These are phyloP conservation scores for Flexamia atlantica DNA, from an alignment of 2,888 invertebrate genomes.

Conservation along the genomic window DNA sequence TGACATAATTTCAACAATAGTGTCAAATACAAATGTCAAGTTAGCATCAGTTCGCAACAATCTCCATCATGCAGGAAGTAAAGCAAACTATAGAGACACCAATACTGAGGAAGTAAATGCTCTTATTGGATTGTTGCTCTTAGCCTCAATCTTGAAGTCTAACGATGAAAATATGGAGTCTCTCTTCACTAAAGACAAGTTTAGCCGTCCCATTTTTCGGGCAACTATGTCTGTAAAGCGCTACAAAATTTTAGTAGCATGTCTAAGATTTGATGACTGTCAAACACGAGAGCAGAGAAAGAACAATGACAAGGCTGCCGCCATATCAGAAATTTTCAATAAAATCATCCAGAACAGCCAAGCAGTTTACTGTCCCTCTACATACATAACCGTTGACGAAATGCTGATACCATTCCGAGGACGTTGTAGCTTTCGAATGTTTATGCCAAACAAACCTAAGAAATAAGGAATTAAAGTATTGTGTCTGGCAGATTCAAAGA, in stretches of 20 bases:
- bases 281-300: constrained; percentile 38
- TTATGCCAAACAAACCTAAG: constrained; percentile 65
- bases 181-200: constrained; percentile 35
- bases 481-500: constrained; percentile 60
- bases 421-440: constrained; percentile 32
- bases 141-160: constrained; percentile 40
- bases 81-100: constrained; percentile 33
- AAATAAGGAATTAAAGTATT: constrained; percentile 70
- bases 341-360: constrained; percentile 51
- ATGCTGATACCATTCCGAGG: constrained; percentile 45
- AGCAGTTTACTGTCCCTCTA: constrained; percentile 50
- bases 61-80: not conserved
- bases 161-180: constrained; percentile 51
- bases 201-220: constrained; percentile 31
- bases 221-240: constrained; percentile 47
- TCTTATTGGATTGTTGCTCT: constrained; percentile 42
- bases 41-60: constrained; percentile 38
- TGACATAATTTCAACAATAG: not conserved
- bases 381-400: constrained; percentile 31
- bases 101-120: constrained; percentile 39
- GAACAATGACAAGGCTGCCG: constrained; percentile 62
- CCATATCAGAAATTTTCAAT: constrained; percentile 55
- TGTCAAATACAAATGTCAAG: constrained; percentile 46
- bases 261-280: constrained; percentile 46
- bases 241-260: constrained; percentile 35